Evolutionary conservation across 2,797 vertebrate genomes (phyloP).

Genomic region (Schizopygopsis pylzovi): DNA sequence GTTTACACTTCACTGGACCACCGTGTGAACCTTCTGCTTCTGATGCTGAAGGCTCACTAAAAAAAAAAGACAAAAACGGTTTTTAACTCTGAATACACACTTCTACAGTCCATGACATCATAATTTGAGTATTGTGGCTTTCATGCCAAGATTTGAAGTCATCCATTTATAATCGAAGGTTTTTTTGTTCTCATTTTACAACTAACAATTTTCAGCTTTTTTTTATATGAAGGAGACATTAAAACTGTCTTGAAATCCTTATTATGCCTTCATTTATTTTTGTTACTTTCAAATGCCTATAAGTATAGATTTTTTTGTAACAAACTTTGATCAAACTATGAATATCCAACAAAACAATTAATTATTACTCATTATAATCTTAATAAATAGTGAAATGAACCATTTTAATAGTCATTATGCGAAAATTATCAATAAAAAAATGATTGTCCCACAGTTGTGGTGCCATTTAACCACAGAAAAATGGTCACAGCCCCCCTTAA

Average conservation of each 20-base stretch:
- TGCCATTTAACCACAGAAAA: not conserved
- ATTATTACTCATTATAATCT: not conserved
- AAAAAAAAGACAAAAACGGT: not conserved
- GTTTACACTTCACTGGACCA: slow-evolving; percentile 82
- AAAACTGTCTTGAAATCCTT: not conserved
- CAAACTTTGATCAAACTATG: not conserved
- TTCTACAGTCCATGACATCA: too few relatives aligned
- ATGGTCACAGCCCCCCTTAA: not conserved
- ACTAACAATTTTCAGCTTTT: not conserved
- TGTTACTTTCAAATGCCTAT: not conserved
- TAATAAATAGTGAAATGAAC: not conserved
- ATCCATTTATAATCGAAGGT: not conserved
- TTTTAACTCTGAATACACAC: not conserved
- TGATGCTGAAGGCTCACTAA: slow-evolving; percentile 77
- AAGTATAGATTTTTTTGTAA: not conserved
- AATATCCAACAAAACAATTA: not conserved
- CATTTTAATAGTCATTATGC: not conserved
- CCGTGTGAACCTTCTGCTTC: slow-evolving; percentile 76
- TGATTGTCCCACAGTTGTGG: not conserved
- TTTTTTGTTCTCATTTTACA: not conserved
- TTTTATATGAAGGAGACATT: not conserved
- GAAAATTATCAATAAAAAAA: not conserved
- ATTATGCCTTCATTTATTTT: not conserved
- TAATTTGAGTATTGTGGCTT: not conserved
- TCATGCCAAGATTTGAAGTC: not conserved